Base-by-base conservation (phyloP, 2,113 vertebrate species). In the Ahaetulla prasina region DNA sequence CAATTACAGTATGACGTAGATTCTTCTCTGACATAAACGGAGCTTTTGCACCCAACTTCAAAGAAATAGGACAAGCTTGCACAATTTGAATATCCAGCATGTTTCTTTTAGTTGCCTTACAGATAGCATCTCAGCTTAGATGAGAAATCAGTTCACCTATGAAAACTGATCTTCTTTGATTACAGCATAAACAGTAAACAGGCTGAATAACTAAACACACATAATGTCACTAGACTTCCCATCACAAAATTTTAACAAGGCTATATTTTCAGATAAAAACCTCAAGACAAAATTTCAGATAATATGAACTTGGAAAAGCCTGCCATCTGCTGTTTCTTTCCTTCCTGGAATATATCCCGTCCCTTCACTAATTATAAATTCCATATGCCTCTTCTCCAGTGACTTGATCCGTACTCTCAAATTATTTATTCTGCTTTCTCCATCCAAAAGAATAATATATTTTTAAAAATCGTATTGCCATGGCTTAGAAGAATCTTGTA, bases 1-100 rank as follows among this genome's bases (percentile, higher is more conserved):
- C 89, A 92, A 93, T 93, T 92, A 93, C 85, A 93, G 92, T 92
- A 90, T 49, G 92, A 95, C 96, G 87, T 90, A 96, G 90, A 92
- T 30, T 93, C 8, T 91, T 80, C 80, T 93, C 91, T 74, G 55
- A 50, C 35, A 11, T 68, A 50, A 30, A 68, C 22, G 10, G 47
- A 53, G 47, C 47, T 87, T 53, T 80, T 49, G 23, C 80, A 47
- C 25, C 54, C 53, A 22, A 85, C 43, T 85, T 85, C 52, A 95
- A 60, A 27, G 88, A 11, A 89, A 49, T 57, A 53, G 52, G 4
- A 30, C 85, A 22, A 90, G 54, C 80, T 94, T 91, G 49, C 54
- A 90, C 90, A 49, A 47, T 91, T 85, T 93, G 88, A 95, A 39
- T 91, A 94, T 30, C 90, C 94, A 89, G 45, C 3, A 52, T 53